A percentile compares a stretch with the other conserved stretches of the same genome.
Evolutionary conservation across 2,888 invertebrate species (phyloP).

Genomic region (Epinotia bilunana): DNA sequence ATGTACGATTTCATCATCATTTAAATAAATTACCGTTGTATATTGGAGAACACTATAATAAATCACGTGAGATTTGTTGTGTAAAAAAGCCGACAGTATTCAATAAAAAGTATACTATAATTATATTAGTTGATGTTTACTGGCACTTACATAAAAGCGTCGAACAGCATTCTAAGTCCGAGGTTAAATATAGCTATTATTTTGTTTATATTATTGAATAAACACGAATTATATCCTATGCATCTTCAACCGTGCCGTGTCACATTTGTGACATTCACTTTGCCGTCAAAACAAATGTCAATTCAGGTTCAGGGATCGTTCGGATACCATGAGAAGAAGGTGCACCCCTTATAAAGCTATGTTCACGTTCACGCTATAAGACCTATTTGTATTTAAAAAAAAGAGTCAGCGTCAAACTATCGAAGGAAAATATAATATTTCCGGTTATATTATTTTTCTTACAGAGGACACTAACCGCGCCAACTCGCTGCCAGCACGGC

Average conservation of each 20-base stretch:
- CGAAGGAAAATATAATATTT: too few species aligned
- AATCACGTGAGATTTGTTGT: constrained; percentile 14
- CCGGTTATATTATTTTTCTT: too few species aligned
- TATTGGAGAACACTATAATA: background rate
- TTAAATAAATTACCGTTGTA: background rate
- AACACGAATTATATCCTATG: background rate
- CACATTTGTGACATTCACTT: background rate
- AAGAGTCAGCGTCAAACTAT: too few species aligned
- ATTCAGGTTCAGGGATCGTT: background rate
- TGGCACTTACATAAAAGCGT: constrained; percentile 34
- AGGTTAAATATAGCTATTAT: background rate
- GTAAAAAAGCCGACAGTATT: constrained; percentile 15
- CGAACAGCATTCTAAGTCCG: constrained; percentile 21
- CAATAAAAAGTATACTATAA: background rate
- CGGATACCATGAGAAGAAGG: background rate
- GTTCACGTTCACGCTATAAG: too few species aligned
- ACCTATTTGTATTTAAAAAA: too few species aligned
- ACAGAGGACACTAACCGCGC: too few species aligned
- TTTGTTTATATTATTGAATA: constrained; percentile 7
- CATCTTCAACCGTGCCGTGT: constrained; percentile 8
- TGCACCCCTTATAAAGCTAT: background rate
- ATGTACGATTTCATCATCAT: background rate
- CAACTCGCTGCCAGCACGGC: too few species aligned
- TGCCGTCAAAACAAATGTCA: background rate
- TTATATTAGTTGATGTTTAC: background rate